Base-by-base conservation (phyloP, 2,888 invertebrate genomes). In the Erebia palarica region DNA sequence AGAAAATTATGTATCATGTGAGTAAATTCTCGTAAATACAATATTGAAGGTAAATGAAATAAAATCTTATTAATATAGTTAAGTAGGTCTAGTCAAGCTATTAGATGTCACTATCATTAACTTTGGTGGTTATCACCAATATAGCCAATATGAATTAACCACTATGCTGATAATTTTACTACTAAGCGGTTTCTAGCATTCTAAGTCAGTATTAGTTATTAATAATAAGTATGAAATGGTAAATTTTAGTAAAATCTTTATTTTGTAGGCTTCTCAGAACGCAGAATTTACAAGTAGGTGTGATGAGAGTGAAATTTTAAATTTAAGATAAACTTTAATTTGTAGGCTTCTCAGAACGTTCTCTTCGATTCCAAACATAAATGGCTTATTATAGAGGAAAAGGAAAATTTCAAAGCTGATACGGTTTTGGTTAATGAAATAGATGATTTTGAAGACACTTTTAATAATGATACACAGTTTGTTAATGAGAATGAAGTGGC, bases 201-300 rank as follows among this genome's bases (percentile, higher is more conserved):
- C 36, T 27, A 27, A 36, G 36, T 7, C 27, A 27, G 27, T 0
- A 27, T 27, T 27, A 1, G 36, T 1, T 36, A 36, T 7, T 7
- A 36, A 36, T 36, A 0, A 36, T 36, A 36, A 36, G 36, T 7
- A 36, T 36, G 36, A 36, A 36, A 36, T 7, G 5, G 5, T 36
- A 27, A 27, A 27, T 27, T 27, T 27, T 27, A 21, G 21, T 21
- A 3, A 3, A 27, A 27, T 27, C 27, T 27, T 27, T 27, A 27
- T 47, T 59, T 84, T 86, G 4, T 72, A 90, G 90, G 87, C 85
- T 21, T 88, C 90, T 7, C 27, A 82, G 77, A 83, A 84, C 1
- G 79, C 76, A 21, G 21, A 21, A 21, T 21, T 21, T 21, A 2
- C 21, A 21, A 21, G 21, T 21, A 21, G 21, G 21, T 3, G 3